Evolutionary conservation across 1,140 invertebrate genomes (phyloP).

Genomic region (Drosophila albomicans): DNA sequence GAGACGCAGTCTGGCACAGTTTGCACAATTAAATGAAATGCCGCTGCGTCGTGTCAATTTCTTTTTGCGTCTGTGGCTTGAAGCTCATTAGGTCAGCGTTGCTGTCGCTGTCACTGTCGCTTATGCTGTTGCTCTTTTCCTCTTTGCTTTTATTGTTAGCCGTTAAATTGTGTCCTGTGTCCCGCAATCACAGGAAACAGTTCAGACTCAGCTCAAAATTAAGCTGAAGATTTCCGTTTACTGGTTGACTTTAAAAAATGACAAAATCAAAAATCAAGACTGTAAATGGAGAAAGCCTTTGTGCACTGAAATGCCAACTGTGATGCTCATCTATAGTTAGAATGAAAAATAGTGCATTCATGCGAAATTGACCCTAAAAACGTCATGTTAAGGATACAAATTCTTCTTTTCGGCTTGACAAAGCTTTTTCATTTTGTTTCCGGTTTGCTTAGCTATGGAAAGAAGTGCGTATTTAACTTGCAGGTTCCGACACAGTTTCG

Average conservation of each 20-base stretch:
- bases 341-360: slow-evolving; percentile 59
- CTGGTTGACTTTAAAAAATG: neutral
- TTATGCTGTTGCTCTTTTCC: slow-evolving; percentile 5
- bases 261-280: slow-evolving; percentile 14
- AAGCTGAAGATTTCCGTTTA: neutral
- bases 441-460: slow-evolving; percentile 18
- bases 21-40: slow-evolving; percentile 58
- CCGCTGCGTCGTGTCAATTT: slow-evolving; percentile 64
- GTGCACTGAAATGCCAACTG: slow-evolving; percentile 43
- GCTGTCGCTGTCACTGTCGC: neutral
- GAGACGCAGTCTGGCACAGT: slow-evolving; percentile 26
- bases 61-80: slow-evolving; percentile 44
- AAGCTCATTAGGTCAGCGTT: slow-evolving; percentile 65
- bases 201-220: slow-evolving; percentile 5
- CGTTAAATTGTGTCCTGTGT: slow-evolving; percentile 48
- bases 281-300: neutral
- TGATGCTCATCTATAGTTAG: slow-evolving; percentile 67
- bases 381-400: neutral
- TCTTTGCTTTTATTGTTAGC: slow-evolving; percentile 49
- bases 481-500: neutral
- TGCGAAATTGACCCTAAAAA: slow-evolving; percentile 33
- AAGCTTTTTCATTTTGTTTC: slow-evolving; percentile 31
- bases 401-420: slow-evolving; percentile 14
- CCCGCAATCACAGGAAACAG: slow-evolving; percentile 12
- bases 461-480: slow-evolving; percentile 32